Conservation (phyloP, 2,888 invertebrate species). For the Eudemis profundana region DNA sequence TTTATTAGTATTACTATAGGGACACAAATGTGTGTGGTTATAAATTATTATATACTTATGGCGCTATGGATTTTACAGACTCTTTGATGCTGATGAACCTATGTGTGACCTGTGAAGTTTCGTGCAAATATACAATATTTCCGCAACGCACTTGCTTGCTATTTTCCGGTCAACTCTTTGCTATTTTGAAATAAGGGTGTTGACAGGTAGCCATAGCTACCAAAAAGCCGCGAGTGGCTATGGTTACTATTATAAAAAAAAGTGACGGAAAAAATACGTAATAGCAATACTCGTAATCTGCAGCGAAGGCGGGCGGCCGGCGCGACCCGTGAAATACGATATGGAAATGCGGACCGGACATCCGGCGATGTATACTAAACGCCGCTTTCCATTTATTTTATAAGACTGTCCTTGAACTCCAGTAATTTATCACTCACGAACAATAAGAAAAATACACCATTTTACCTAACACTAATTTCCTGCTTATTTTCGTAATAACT, state of each 20-base stretch:
- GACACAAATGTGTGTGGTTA: too few species aligned
- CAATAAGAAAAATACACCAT: constrained; percentile 45
- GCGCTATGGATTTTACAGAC: too few species aligned
- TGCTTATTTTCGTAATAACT: constrained; percentile 38
- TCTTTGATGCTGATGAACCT: too few species aligned
- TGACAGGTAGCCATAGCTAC: too few species aligned
- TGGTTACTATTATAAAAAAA: constrained; percentile 28
- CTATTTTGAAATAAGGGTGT: too few species aligned
- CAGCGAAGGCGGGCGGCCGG: constrained; percentile 47
- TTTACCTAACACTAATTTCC: constrained; percentile 37
- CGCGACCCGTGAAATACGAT: constrained; percentile 56
- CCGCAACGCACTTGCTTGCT: too few species aligned
- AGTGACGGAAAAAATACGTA: constrained; percentile 18
- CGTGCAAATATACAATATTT: background rate
- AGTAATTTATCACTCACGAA: constrained; percentile 49
- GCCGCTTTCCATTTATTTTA: constrained; percentile 55
- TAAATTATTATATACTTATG: too few species aligned
- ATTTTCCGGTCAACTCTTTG: too few species aligned
- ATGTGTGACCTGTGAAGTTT: background rate
- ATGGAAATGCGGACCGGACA: constrained; percentile 71
- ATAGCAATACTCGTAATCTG: constrained; percentile 14
- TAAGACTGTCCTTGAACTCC: constrained; percentile 63
- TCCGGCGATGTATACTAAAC: constrained; percentile 66
- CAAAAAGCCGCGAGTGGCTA: background rate
- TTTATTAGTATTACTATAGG: too few species aligned